Base-by-base conservation (phyloP, 2,797 vertebrate species). In the Selene dorsalis region DNA sequence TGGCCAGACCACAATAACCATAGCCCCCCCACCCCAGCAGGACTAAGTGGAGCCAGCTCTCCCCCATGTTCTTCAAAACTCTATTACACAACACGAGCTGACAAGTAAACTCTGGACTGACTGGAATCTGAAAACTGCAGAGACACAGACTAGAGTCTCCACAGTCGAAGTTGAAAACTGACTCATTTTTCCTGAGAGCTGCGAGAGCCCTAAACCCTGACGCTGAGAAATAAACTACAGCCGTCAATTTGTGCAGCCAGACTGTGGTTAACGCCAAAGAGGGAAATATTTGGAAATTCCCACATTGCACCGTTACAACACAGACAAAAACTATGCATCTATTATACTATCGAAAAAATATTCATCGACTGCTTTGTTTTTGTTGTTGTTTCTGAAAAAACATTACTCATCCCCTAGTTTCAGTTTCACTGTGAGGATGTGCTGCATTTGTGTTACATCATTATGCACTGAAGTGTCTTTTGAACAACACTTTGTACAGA, bases 21-120 rank as follows among this genome's bases (percentile, higher is more conserved):
- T 75, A 85, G 63, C 26, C 28, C 69, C 14, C 55, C 60, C 2
- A 50, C 59, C 35, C 63, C 43, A 7, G 0, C 32, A 75, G 70
- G 77, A 69, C 82, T 60, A 65, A 86, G 70, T 76, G 83, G 85
- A 91, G 84, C 85, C 84, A 87, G 78, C 50, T 80, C 71, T n/a
- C n/a, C n/a, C n/a, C n/a, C n/a, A n/a, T n/a, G n/a, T n/a, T n/a
- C n/a, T n/a, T n/a, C n/a, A 62, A 60, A 80, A 76, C 58, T 71
- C 14, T 59, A 66, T 69, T 61, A 56, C 45, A 75, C 62, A 73
- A 77, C 69, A 60, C 1, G 2, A 68, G 63, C 17, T 6, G 14
- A 50, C 35, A 38, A 52, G 62, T 57, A 32, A n/a, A 53, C 20
- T 74, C 9, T 22, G 39, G 11, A n/a, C 20, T 59, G 16, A 47